Evolutionary conservation across 2,888 invertebrate genomes (phyloP).

Genomic region (Orthosia gracilis): DNA sequence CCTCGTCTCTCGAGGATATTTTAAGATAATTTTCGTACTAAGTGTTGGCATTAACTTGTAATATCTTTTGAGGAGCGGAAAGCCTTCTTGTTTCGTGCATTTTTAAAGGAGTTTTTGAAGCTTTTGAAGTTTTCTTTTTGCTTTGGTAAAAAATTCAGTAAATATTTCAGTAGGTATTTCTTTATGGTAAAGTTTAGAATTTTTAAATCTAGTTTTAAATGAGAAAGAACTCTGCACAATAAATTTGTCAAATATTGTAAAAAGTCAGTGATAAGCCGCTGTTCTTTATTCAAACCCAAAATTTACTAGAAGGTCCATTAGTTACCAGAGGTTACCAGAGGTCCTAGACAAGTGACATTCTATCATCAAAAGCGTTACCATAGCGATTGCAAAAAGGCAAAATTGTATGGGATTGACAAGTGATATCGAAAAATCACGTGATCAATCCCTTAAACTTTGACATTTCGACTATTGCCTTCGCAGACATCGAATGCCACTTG

Average conservation of each 20-base stretch:
- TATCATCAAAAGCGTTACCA: too few relatives aligned
- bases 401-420: too few relatives aligned
- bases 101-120: slow-evolving; percentile 30
- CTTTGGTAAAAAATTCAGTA: background rate
- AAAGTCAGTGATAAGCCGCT: too few relatives aligned
- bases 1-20: slow-evolving; percentile 33
- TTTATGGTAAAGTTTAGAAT: background rate
- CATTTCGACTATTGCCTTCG: too few relatives aligned
- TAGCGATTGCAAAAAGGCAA: too few relatives aligned
- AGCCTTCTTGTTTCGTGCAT: slow-evolving; percentile 33
- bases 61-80: slow-evolving; percentile 34
- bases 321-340: too few relatives aligned
- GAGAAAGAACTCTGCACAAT: background rate
- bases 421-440: too few relatives aligned
- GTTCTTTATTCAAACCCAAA: too few relatives aligned
- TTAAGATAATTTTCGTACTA: slow-evolving; percentile 60
- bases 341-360: too few relatives aligned
- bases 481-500: too few relatives aligned
- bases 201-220: background rate
- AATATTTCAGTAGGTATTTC: slow-evolving; percentile 1
- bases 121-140: slow-evolving; percentile 7
- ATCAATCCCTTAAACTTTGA: too few relatives aligned
- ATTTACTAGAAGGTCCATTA: too few relatives aligned
- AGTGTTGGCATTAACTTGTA: slow-evolving; percentile 55
- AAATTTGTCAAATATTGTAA: background rate